Conservation (phyloP, 2,113 vertebrate species). For the Galbula dea region DNA sequence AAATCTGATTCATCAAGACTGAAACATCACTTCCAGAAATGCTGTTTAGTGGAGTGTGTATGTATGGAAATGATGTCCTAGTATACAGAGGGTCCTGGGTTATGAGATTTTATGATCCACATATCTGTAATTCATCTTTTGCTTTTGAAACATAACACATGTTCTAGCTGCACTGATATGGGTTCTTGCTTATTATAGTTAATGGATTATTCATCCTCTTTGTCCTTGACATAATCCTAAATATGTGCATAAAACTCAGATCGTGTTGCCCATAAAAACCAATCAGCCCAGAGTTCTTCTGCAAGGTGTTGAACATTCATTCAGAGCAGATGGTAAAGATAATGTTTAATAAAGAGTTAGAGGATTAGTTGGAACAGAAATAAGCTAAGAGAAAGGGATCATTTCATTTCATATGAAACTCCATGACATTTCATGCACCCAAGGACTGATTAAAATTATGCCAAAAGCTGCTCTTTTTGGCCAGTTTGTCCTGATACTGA, state of each 20-base stretch:
- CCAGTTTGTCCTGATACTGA: conserved; percentile 46
- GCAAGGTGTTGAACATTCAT: conserved; percentile 64
- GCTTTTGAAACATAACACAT: conserved; percentile 70
- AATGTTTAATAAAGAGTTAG: conserved; percentile 83
- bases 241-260: conserved; percentile 72
- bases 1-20: conserved; percentile 46
- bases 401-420: conserved; percentile 74
- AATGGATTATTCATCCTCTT: conserved; percentile 77
- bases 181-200: conserved; percentile 73
- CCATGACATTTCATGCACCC: conserved; percentile 71
- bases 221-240: conserved; percentile 77
- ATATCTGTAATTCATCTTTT: conserved; percentile 61
- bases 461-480: conserved; percentile 57
- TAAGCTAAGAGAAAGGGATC: conserved; percentile 72
- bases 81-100: not conserved
- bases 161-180: conserved; percentile 60
- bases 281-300: conserved; percentile 67
- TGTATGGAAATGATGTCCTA: conserved; percentile 44
- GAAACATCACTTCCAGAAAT: conserved; percentile 52
- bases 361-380: conserved; percentile 73
- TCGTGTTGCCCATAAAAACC: conserved; percentile 74
- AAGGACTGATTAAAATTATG: conserved; percentile 67
- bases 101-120: conserved; percentile 52
- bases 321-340: conserved; percentile 78
- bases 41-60: conserved; percentile 26